Conservation (phyloP, 2,797 vertebrate species). For the Thamnophis elegans region DNA sequence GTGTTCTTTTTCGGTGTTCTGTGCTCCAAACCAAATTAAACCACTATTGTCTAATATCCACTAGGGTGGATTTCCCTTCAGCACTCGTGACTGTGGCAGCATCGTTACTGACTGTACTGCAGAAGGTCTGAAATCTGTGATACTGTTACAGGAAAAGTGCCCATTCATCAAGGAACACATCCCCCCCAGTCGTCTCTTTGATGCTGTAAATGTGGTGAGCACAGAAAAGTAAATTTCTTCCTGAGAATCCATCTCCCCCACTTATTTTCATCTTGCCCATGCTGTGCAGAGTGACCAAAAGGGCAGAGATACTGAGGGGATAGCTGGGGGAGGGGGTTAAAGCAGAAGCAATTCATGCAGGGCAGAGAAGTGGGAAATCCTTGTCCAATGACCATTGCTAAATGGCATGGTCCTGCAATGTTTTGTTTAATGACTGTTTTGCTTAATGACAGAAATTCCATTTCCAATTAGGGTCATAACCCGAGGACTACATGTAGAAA, state of each 20-base stretch:
- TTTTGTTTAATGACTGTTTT: background rate
- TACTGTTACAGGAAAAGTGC: slow-evolving; percentile 87
- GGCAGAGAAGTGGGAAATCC: background rate
- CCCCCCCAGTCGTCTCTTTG: slow-evolving; percentile 73
- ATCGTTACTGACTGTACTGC: slow-evolving; percentile 95
- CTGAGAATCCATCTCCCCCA: background rate
- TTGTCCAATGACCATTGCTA: background rate
- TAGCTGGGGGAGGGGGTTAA: background rate
- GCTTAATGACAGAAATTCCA: background rate
- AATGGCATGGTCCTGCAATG: background rate
- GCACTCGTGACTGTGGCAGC: slow-evolving; percentile 94
- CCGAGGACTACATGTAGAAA: background rate
- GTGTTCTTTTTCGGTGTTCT: background rate
- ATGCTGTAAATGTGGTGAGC: slow-evolving; percentile 90
- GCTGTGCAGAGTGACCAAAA: background rate
- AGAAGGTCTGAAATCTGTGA: slow-evolving; percentile 87
- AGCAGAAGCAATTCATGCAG: background rate
- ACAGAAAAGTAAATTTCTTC: background rate
- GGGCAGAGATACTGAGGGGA: background rate
- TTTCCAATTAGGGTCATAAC: background rate
- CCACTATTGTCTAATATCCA: slow-evolving; percentile 4
- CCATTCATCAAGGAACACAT: slow-evolving; percentile 74
- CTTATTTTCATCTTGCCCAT: background rate
- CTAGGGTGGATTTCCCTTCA: slow-evolving; percentile 94
- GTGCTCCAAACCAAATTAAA: background rate